Conservation (phyloP, 2,113 vertebrate species). For the Capreolus pygargus region DNA sequence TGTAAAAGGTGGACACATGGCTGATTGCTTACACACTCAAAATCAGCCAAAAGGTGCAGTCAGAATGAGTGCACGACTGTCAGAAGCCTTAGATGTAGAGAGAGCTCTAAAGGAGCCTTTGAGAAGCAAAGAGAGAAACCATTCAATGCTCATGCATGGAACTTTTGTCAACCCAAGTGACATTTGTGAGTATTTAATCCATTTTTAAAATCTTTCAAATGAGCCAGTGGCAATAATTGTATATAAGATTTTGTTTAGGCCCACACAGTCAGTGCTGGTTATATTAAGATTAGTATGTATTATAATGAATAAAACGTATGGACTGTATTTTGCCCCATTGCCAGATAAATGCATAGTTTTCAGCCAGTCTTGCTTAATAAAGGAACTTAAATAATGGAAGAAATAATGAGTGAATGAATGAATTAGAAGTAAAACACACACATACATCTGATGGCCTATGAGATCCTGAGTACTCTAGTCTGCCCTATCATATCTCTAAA, state of each 20-base stretch:
- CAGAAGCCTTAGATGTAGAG: background rate
- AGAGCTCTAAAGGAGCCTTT: background rate
- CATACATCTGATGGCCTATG: background rate
- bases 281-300: background rate
- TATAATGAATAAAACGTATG: background rate
- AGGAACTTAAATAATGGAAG: background rate
- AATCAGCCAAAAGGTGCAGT: conserved; percentile 50
- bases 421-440: background rate
- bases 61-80: background rate
- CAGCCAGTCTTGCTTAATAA: background rate
- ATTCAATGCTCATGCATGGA: background rate
- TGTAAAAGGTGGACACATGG: conserved; percentile 49
- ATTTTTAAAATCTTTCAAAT: conserved; percentile 7
- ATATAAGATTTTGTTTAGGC: background rate
- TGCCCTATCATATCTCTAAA: background rate
- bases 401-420: background rate
- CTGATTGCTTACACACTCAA: conserved; percentile 31
- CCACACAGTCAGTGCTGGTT: background rate
- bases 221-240: background rate
- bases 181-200: background rate
- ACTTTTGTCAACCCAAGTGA: background rate
- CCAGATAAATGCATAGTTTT: background rate
- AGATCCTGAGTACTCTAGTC: background rate
- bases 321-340: background rate
- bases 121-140: background rate